Base-by-base conservation (phyloP, 2,797 vertebrate genomes). In the Xenentodon cancila region DNA sequence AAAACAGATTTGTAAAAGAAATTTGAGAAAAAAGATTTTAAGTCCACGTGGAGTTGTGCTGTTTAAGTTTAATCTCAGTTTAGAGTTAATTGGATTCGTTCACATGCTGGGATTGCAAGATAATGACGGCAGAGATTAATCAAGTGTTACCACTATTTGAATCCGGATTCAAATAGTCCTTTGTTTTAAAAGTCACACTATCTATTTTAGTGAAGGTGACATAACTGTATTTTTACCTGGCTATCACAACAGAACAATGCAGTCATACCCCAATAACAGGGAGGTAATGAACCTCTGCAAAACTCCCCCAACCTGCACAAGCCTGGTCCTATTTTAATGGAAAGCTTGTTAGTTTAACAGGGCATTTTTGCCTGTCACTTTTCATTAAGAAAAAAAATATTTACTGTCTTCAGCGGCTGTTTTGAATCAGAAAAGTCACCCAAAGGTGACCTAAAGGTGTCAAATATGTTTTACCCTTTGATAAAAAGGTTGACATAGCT, bases 91-190 rank as follows among this genome's bases (percentile, higher is more conserved):
- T 66, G 46, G 56, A 52, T 65, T 72, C 42, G 58, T 40, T 73
- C 45, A 37, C 57, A 68, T 52, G 65, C 51, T 53, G 9, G 52
- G 53, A 64, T 69, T 42, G 61, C 45, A 53, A 63, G 40, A 44
- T 45, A 51, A 68, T 34, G 15, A 45, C 19, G 45, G 42, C 57
- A 50, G 59, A 67, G 45, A 70, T 32, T 30, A 3, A 30, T 30
- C 7, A 30, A 6, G 30, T 30, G 30, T 30, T 30, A 8, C 30
- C 7, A 30, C 30, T 30, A 1, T 30, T 7, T 30, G 3, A 77
- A 75, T 67, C 43, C 61, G 71, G 49, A 76, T 70, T n/a, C n/a
- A n/a, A n/a, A n/a, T n/a, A n/a, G 53, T 48, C 50, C 19, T 77
- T 43, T 51, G 20, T 18, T 59, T 73, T 50, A 42, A 58, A 65